phyloP scores from a whole-genome alignment of 2,888 invertebrate species.

The Drosophila quinaria region DNA sequence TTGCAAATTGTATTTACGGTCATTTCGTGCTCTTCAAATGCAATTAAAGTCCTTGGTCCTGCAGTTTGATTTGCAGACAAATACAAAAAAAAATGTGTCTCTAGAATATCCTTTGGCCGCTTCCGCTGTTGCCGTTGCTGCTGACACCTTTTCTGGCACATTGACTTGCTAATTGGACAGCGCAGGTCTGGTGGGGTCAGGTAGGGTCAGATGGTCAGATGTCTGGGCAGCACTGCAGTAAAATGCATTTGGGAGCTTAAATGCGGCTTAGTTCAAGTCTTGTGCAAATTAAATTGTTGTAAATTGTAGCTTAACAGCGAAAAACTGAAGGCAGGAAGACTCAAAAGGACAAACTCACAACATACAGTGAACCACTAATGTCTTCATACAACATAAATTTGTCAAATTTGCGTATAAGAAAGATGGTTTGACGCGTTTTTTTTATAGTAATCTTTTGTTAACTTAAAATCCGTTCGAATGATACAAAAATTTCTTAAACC shows the following conservation, averaged over 20 bases:
- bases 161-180: slow-evolving; percentile 57
- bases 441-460: too few relatives aligned
- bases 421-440: too few relatives aligned
- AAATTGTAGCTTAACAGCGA: slow-evolving; percentile 62
- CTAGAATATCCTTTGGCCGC: slow-evolving; percentile 14
- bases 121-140: slow-evolving; percentile 10
- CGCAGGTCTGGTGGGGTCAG: slow-evolving; percentile 2
- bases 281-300: slow-evolving; percentile 75
- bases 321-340: slow-evolving; percentile 22
- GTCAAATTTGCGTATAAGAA: too few relatives aligned
- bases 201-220: neutral
- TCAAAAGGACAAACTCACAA: neutral
- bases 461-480: too few relatives aligned
- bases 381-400: too few relatives aligned
- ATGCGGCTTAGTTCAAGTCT: slow-evolving; percentile 48
- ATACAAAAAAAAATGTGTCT: slow-evolving; percentile 18
- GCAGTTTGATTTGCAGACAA: slow-evolving; percentile 40
- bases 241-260: slow-evolving; percentile 46
- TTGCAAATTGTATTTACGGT: slow-evolving; percentile 23
- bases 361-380: too few relatives aligned
- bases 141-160: slow-evolving; percentile 50
- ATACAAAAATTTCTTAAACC: too few relatives aligned
- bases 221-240: slow-evolving; percentile 2
- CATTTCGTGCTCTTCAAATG: slow-evolving; percentile 33
- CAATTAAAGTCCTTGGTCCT: slow-evolving; percentile 36